phyloP scores from a whole-genome alignment of 1,140 invertebrate species.

The Drosophila melanica region DNA sequence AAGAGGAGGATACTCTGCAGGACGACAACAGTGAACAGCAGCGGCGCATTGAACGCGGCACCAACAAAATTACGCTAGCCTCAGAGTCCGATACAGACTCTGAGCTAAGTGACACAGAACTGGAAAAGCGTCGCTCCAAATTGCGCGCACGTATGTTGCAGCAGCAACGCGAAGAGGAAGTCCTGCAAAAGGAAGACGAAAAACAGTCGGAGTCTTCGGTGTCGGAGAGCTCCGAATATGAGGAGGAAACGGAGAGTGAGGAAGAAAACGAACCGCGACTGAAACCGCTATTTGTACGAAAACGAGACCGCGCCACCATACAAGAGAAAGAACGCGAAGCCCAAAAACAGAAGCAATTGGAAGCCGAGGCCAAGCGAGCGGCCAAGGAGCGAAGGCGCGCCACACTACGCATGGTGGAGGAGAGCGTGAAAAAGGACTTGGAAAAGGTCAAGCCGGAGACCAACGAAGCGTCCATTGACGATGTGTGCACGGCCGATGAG shows the following conservation, averaged over 20 bases:
- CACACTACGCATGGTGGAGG: constrained; percentile 95
- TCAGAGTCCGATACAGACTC: constrained; percentile 89
- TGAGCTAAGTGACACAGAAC: constrained; percentile 91
- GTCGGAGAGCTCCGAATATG: constrained; percentile 88
- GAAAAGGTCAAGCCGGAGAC: constrained; percentile 85
- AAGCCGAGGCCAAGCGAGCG: constrained; percentile 90
- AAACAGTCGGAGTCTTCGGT: constrained; percentile 92
- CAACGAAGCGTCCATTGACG: constrained; percentile 89
- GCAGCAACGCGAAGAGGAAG: constrained; percentile 88
- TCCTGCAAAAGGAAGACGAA: constrained; percentile 87
- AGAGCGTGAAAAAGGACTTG: constrained; percentile 92
- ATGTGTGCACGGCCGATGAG: constrained; percentile 98
- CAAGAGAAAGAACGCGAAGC: constrained; percentile 96
- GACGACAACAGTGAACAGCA: constrained; percentile 74
- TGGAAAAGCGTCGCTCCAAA: constrained; percentile 90
- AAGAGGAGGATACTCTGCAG: constrained; percentile 84
- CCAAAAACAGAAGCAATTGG: constrained; percentile 92
- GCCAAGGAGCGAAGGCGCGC: constrained; percentile 93
- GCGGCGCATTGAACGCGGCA: constrained; percentile 74
- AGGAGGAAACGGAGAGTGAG: constrained; percentile 88
- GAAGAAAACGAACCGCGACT: constrained; percentile 91
- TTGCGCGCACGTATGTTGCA: constrained; percentile 88
- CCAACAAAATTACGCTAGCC: constrained; percentile 85
- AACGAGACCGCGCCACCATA: constrained; percentile 96
- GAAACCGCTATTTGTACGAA: constrained; percentile 98